Evolutionary conservation across 2,888 invertebrate genomes (phyloP).

Genomic region (Julus scanicus): DNA sequence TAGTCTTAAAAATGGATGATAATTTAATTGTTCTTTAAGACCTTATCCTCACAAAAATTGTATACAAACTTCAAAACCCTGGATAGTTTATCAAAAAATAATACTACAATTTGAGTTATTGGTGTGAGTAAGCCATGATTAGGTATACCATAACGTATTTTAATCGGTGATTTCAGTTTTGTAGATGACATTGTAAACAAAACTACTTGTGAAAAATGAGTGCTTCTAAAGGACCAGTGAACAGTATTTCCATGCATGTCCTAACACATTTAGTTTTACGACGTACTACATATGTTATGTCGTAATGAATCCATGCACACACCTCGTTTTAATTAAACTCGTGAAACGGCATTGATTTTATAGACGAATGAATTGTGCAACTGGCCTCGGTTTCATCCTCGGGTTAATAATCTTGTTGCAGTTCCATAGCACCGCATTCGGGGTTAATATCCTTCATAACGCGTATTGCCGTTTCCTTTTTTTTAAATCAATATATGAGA

Average conservation of each 20-base stretch:
- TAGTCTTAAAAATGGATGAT: too few relatives aligned
- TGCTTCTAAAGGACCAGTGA: too few relatives aligned
- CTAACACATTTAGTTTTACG: background rate
- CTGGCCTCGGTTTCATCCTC: background rate
- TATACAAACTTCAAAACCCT: too few relatives aligned
- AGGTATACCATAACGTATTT: too few relatives aligned
- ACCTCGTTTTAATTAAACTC: background rate
- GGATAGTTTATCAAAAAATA: too few relatives aligned
- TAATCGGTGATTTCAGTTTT: too few relatives aligned
- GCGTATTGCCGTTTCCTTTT: background rate
- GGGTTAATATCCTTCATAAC: background rate
- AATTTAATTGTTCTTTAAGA: too few relatives aligned
- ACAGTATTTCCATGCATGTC: background rate
- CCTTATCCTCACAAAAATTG: too few relatives aligned
- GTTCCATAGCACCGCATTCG: background rate
- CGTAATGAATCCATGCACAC: background rate
- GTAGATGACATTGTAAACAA: too few relatives aligned
- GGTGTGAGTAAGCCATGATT: too few relatives aligned
- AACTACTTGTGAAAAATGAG: too few relatives aligned
- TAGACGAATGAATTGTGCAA: background rate
- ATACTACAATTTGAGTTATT: too few relatives aligned
- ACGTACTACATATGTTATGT: background rate
- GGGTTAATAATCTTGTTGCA: background rate
- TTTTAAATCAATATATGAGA: background rate
- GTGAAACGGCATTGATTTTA: constrained; percentile 5